phyloP scores from a whole-genome alignment of 2,888 invertebrate species.

The Tuberolachnus salignus region DNA sequence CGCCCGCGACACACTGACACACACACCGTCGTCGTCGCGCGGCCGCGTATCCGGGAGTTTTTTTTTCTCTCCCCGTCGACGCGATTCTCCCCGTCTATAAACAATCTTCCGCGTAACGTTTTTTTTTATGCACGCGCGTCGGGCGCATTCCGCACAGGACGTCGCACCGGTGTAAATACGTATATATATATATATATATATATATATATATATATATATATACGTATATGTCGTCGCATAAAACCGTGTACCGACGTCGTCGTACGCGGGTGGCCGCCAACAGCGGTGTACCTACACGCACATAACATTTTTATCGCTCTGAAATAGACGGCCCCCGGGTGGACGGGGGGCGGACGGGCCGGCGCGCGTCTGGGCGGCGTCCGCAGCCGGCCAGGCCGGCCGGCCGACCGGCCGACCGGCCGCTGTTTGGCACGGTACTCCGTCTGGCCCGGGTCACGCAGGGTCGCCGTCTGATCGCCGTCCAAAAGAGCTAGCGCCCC shows the following conservation, averaged over 20 bases:
- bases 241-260: not conserved
- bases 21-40: conserved; percentile 26
- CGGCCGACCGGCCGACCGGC: conserved; percentile 1
- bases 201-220: not conserved
- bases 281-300: not conserved
- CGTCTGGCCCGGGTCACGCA: conserved; percentile 48
- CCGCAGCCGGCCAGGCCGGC: conserved; percentile 19
- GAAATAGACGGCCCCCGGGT: conserved; percentile 46
- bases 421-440: conserved; percentile 40
- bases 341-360: not conserved
- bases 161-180: not conserved
- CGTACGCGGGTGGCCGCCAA: conserved; percentile 17
- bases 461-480: conserved; percentile 44
- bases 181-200: not conserved
- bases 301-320: conserved; percentile 37
- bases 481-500: conserved; percentile 41
- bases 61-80: not conserved
- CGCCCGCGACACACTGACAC: conserved; percentile 55
- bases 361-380: not conserved
- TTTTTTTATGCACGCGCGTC: too few relatives aligned
- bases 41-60: not conserved
- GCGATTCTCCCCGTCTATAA: not conserved
- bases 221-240: not conserved
- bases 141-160: conserved; percentile 40
- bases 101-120: too few relatives aligned